Conservation (phyloP, 2,113 vertebrate species). For the Ibidorhyncha struthersii region DNA sequence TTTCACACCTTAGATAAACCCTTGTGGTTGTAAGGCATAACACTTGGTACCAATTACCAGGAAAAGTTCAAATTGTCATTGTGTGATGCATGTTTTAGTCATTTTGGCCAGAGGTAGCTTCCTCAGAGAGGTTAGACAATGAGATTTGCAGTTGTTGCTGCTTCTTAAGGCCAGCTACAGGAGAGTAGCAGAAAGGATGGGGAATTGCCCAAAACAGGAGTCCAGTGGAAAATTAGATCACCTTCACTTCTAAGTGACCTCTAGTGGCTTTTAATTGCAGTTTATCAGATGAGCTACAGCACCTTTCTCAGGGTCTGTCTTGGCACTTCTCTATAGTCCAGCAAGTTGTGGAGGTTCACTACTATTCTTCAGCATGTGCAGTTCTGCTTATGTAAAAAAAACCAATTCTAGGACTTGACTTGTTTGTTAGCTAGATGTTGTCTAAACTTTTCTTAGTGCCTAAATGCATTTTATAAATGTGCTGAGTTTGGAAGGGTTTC, state of each 20-base stretch:
- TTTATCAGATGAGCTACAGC: background rate
- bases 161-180: background rate
- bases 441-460: background rate
- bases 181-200: background rate
- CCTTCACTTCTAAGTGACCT: background rate
- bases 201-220: background rate
- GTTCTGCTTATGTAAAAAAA: background rate
- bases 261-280: background rate
- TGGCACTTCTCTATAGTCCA: background rate
- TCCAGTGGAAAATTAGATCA: background rate
- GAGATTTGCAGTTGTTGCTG: background rate
- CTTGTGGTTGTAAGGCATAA: background rate
- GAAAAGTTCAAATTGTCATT: background rate
- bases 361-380: background rate
- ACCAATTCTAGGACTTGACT: background rate
- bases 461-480: background rate
- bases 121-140: background rate
- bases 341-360: background rate
- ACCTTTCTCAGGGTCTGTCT: background rate
- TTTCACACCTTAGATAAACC: background rate
- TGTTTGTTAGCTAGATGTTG: background rate
- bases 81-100: background rate
- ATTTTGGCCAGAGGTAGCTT: background rate
- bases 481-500: background rate
- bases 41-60: background rate